Base-by-base conservation (phyloP, 2,797 vertebrate species). In the Mus caroli region DNA sequence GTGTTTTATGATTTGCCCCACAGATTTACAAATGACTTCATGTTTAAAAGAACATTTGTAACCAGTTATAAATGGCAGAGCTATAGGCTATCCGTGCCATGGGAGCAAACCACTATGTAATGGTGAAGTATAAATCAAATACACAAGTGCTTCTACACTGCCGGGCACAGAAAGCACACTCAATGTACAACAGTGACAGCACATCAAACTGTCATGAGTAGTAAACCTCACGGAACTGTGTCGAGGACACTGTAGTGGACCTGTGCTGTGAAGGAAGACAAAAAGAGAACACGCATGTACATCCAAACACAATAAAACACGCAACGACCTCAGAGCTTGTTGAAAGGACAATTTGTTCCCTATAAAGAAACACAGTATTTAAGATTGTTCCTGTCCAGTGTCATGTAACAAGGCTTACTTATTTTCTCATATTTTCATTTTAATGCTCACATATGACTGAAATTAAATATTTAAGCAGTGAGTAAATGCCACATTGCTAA, bases 331-430 rank as follows among this genome's bases (percentile, higher is more conserved):
- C 28, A 46, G 54, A 95, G 60, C 43, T 54, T 58, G 56, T 50
- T 79, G 6, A 46, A 91, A 88, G 37, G 17, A 75, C 17, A 90
- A 71, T 54, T 79, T 90, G 37, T 40, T 6, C 8, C 31, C 91
- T 73, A 90, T 86, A 89, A 88, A 82, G 69, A 91, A 73, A 73
- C 28, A 89, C 88, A 94, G 89, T 69, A 93, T 77, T 96, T 94
- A 94, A 91, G 10, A 56, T 82, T 46, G 19, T 46, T 85, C 12
- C 4, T 77, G 17, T 62, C 75, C 69, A 94, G 91, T 19, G 84
- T 24, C 24, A 62, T n/a, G 20, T 60, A 80, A 52, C 2, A 91
- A 85, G 43, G 31, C 82, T 84, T 90, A 37, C 71, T 88, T 43
- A 43, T 43, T 43, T 58, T 71, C 54, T 90, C 64, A 82, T n/a